Percentiles rank a stretch among this genome's conserved stretches.
Evolutionary conservation across 2,888 invertebrate genomes (phyloP).

Genomic region (Capitulum mitella): DNA sequence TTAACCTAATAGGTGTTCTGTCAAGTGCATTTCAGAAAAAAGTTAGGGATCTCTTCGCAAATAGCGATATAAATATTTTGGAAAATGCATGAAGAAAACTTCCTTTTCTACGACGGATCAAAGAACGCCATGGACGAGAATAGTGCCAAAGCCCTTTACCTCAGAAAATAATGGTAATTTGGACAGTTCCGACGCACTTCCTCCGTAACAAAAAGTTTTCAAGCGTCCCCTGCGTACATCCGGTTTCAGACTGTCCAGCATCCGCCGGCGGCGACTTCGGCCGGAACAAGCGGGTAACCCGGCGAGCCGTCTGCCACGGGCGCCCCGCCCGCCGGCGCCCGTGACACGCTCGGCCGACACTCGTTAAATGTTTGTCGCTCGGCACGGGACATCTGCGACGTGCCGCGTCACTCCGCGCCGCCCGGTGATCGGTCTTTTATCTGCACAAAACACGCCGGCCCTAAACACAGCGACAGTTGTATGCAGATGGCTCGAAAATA

Average conservation of each 20-base stretch:
- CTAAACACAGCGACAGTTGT: slow-evolving; percentile 18
- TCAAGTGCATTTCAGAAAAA: too few relatives aligned
- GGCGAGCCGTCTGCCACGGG: not conserved
- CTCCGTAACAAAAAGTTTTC: too few relatives aligned
- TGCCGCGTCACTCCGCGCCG: not conserved
- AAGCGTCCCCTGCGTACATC: too few relatives aligned
- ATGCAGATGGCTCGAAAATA: not conserved
- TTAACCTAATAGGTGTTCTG: too few relatives aligned
- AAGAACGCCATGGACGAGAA: too few relatives aligned
- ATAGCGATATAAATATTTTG: not conserved
- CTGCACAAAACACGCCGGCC: not conserved
- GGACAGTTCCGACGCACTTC: not conserved
- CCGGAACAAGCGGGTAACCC: not conserved
- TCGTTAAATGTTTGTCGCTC: not conserved
- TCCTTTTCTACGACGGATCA: too few relatives aligned
- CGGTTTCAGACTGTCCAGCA: too few relatives aligned
- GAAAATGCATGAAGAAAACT: too few relatives aligned
- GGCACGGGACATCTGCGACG: not conserved
- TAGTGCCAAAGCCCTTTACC: too few relatives aligned
- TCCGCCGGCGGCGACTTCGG: not conserved
- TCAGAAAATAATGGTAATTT: too few relatives aligned
- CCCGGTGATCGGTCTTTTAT: not conserved
- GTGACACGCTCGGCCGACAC: not conserved
- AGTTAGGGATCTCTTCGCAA: too few relatives aligned
- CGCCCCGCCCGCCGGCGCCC: not conserved